Percentiles rank a stretch among this genome's conserved stretches.
Evolutionary conservation across 2,113 vertebrate genomes (phyloP).

Genomic region (Spilogale gracilis): DNA sequence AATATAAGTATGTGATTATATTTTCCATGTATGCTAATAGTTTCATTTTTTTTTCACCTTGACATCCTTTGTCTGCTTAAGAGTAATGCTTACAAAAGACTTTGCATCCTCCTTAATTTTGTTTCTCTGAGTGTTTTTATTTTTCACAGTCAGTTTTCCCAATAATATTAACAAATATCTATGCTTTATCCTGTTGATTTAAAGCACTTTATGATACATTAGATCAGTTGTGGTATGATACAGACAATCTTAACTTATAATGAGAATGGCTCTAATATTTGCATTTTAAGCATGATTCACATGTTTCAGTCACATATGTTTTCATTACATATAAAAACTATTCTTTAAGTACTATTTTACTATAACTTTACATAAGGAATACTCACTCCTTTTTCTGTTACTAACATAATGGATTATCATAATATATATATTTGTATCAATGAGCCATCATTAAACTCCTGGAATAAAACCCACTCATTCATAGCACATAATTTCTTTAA

Average conservation of each 20-base stretch:
- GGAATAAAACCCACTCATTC: conserved; percentile 49
- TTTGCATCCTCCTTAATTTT: not conserved
- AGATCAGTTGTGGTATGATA: not conserved
- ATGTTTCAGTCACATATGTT: not conserved
- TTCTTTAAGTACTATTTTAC: not conserved
- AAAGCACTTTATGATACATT: not conserved
- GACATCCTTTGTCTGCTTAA: not conserved
- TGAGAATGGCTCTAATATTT: not conserved
- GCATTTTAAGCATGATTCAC: not conserved
- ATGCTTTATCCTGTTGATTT: not conserved
- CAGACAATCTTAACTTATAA: not conserved
- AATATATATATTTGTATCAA: conserved; percentile 41
- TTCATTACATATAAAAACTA: not conserved
- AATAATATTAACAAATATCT: not conserved
- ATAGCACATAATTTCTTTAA: conserved; percentile 45
- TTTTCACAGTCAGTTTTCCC: not conserved
- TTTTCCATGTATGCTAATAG: not conserved
- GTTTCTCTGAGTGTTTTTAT: not conserved
- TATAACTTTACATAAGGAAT: conserved; percentile 40
- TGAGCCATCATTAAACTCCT: conserved; percentile 48
- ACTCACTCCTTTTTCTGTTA: conserved; percentile 9
- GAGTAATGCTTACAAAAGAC: not conserved
- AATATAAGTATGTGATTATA: not conserved
- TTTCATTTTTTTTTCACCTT: not conserved
- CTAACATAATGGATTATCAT: not conserved